Evolutionary conservation across 2,888 invertebrate species (phyloP), one percentile per base, ranked within the genome.

Genomic region (Caenorhabditis becei): DNA sequence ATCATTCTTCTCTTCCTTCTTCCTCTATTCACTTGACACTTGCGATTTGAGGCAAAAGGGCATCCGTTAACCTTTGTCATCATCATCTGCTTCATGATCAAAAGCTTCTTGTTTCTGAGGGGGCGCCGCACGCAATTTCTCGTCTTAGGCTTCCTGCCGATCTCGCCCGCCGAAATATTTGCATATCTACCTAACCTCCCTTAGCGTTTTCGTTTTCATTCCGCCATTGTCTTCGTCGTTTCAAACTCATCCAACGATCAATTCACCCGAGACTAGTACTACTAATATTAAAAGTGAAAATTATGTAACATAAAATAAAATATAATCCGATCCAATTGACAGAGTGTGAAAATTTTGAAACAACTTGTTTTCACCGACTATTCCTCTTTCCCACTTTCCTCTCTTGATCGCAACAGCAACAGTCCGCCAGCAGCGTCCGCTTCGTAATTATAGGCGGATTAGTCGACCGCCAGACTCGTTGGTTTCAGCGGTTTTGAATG

Each of bases 51-150:
- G 53, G 41, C 70, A 67, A 59, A 61, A 41, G 41, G 51, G 51
- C 58, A 47, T 61, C 66, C 61, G 66, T 66, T 75, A 75, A 75
- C 75, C 75, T 75, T 61, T 75, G 66, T 75, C 66, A 75, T 66
- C 66, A 74, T 72, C 54, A 70, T 35, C 28, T 10, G n/a, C 72
- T 24, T 72, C 56, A 72, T 63, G 62, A 71, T 71, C 71, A 20
- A 18, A 65, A 66, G 75, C 75, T 75, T 75, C 75, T 75, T 75
- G 75, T 75, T 66, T 75, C 75, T 51, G 26, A 20, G 5, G 10
- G 16, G 20, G 35, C 61, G 61, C 61, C 41, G 58, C 58, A 23
- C 58, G 10, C 56, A 28, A 41, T 11, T 75, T 75, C 75, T 61
- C 44, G 66, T 75, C 62, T 71, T 54, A 26, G 62, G 44, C 63